These are phyloP conservation scores for Liposcelis brunnea DNA, from an alignment of 2,888 invertebrate species.

Conservation along the genomic window DNA sequence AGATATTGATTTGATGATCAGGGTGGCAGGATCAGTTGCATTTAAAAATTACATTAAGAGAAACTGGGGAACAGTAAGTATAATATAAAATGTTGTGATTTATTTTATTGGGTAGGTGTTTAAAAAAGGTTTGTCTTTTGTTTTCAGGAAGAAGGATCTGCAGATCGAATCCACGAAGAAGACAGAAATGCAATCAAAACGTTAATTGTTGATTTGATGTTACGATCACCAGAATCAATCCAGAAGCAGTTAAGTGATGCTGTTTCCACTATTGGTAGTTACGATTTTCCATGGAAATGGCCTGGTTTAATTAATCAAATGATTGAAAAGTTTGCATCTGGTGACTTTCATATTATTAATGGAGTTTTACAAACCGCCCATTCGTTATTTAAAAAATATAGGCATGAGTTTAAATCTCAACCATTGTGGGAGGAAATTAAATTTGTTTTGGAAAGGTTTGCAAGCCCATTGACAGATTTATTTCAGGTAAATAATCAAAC, in stretches of 20 bases:
- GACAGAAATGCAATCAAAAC: constrained; percentile 71
- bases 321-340: constrained; percentile 78
- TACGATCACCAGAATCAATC: constrained; percentile 73
- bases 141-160: constrained; percentile 55
- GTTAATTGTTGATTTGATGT: constrained; percentile 79
- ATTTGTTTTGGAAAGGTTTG: constrained; percentile 84
- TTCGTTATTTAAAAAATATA: constrained; percentile 88
- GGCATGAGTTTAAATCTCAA: constrained; percentile 91
- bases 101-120: constrained; percentile 4
- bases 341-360: constrained; percentile 88
- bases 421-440: constrained; percentile 93
- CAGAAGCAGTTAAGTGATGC: constrained; percentile 93
- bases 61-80: constrained; percentile 77
- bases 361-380: constrained; percentile 90
- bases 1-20: constrained; percentile 59
- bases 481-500: constrained; percentile 44
- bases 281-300: constrained; percentile 96
- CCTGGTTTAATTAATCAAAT: constrained; percentile 81
- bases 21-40: constrained; percentile 80
- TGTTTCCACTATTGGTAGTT: constrained; percentile 87
- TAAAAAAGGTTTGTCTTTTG: constrained; percentile 2
- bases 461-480: constrained; percentile 82
- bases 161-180: constrained; percentile 58
- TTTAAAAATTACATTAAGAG: constrained; percentile 95
- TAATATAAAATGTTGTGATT: constrained; percentile 8